Percentiles rank a stretch among this genome's conserved stretches.
Conservation (phyloP, 2,888 invertebrate species). For the Cheilosia vulpina region DNA sequence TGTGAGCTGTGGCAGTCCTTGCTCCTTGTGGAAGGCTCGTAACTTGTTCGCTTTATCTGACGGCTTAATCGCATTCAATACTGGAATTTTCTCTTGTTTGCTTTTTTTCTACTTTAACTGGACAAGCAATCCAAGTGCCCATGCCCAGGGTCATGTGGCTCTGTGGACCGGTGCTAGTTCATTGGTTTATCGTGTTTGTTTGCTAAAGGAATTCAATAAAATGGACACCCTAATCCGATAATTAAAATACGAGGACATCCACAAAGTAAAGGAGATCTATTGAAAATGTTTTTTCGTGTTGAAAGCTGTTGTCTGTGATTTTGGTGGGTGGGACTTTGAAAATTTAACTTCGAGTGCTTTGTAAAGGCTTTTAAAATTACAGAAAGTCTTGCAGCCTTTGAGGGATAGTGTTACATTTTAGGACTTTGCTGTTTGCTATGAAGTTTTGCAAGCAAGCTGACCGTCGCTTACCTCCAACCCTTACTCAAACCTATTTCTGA, state of each 20-base stretch:
- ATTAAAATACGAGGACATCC: conserved; percentile 67
- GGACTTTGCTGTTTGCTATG: no score
- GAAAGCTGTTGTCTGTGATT: conserved; percentile 19
- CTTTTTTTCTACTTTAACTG: conserved; percentile 7
- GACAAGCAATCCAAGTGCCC: background rate
- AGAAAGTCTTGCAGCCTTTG: no score
- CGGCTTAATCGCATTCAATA: conserved; percentile 72
- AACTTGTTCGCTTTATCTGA: conserved; percentile 73
- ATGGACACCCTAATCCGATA: conserved; percentile 69
- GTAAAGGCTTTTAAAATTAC: no score
- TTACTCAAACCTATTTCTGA: no score
- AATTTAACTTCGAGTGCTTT: no score
- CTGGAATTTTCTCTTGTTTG: conserved; percentile 36
- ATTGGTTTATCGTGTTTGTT: conserved; percentile 67
- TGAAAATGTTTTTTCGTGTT: conserved; percentile 51
- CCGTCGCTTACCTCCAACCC: no score
- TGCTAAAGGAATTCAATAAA: conserved; percentile 67
- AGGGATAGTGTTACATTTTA: no score
- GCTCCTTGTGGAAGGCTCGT: conserved; percentile 51
- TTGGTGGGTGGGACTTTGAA: background rate
- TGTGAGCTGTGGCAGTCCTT: conserved; percentile 42
- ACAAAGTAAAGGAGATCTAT: conserved; percentile 18
- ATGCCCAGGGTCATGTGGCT: conserved; percentile 25
- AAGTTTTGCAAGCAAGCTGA: no score
- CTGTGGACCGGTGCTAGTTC: conserved; percentile 45